Evolutionary conservation across 2,113 vertebrate species (phyloP).

Genomic region (Nothobranchius kuhntae): DNA sequence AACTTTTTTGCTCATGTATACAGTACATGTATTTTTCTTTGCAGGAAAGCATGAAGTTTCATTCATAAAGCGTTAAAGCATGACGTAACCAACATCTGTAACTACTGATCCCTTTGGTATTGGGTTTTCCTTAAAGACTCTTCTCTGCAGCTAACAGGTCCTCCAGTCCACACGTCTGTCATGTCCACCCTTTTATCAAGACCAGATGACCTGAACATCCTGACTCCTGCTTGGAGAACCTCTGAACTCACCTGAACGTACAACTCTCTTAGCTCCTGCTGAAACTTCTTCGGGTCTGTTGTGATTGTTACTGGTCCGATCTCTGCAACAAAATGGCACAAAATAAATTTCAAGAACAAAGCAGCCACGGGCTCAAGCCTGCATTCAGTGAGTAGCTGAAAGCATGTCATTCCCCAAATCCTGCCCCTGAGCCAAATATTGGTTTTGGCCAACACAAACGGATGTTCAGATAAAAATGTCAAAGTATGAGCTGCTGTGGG

Average conservation of each 20-base stretch:
- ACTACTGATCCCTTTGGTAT: background rate
- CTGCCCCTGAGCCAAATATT: slow-evolving; percentile 58
- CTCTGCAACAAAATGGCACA: slow-evolving; percentile 80
- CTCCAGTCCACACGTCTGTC: slow-evolving; percentile 24
- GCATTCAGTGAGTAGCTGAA: slow-evolving; percentile 38
- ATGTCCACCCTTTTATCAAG: slow-evolving; percentile 34
- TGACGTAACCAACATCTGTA: background rate
- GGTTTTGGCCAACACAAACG: slow-evolving; percentile 48
- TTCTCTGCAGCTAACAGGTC: slow-evolving; percentile 28
- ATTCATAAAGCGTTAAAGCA: background rate
- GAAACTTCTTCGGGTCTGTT: slow-evolving; percentile 98
- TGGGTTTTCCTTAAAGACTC: slow-evolving; percentile 1
- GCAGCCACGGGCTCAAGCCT: slow-evolving; percentile 19
- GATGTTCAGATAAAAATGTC: slow-evolving; percentile 62
- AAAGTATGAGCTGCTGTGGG: slow-evolving; percentile 42
- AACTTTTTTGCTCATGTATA: too few species aligned
- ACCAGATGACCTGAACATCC: slow-evolving; percentile 34
- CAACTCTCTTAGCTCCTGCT: slow-evolving; percentile 94
- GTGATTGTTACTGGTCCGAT: slow-evolving; percentile 98
- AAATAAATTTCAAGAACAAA: slow-evolving; percentile 41
- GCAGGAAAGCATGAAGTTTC: slow-evolving; percentile 14
- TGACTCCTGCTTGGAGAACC: slow-evolving; percentile 11
- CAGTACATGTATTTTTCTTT: slow-evolving; percentile 3
- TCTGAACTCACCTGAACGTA: slow-evolving; percentile 92
- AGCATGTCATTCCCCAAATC: slow-evolving; percentile 42